Evolutionary conservation across 2,888 invertebrate genomes (phyloP), one percentile per base, ranked within the genome.

Genomic region (Euplexia lucipara): DNA sequence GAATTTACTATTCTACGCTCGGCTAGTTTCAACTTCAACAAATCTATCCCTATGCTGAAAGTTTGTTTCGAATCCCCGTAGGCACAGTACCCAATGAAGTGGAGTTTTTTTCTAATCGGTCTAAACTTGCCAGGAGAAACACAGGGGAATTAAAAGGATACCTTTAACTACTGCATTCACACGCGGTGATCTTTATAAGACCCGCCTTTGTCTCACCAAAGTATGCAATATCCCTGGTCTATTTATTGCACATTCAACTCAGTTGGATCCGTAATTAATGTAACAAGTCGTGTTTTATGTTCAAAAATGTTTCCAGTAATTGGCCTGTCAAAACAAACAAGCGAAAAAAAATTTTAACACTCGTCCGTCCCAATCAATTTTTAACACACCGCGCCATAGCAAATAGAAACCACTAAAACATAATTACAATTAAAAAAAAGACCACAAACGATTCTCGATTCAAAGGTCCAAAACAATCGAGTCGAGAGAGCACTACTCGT

Each of bases 391-490:
- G 12, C 22, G 7, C 66, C 34, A 51, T 61, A 52, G 47, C 59
- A 83, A 86, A 81, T 82, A 79, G 77, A 79, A 79, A 77, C 65
- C 64, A 62, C 71, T 72, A 74, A 78, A 78, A 75, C 74, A 75
- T 83, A 82, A 85, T 82, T 81, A 85, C 79, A 77, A 82, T 81
- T 82, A 69, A 75, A 72, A 26, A 26, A 26, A 26, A 26, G 78
- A 81, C 75, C 73, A 78, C 83, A 83, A 83, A 84, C 79, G 79
- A 80, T 79, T 78, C 67, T 64, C 79, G 79, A 86, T 86, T 77
- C 83, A 84, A 83, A 79, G 71, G 77, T 78, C 80, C 74, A 59
- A 84, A 83, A 89, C 89, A 87, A 87, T 87, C 85, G 84, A 75
- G 73, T 74, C 77, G 79, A 81, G 82, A 82, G 84, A 79, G 83